Percentiles rank a stretch among this genome's conserved stretches.
These are phyloP conservation scores for Neodontobutis hainanensis DNA, from an alignment of 2,113 vertebrate genomes.

Conservation along the genomic window DNA sequence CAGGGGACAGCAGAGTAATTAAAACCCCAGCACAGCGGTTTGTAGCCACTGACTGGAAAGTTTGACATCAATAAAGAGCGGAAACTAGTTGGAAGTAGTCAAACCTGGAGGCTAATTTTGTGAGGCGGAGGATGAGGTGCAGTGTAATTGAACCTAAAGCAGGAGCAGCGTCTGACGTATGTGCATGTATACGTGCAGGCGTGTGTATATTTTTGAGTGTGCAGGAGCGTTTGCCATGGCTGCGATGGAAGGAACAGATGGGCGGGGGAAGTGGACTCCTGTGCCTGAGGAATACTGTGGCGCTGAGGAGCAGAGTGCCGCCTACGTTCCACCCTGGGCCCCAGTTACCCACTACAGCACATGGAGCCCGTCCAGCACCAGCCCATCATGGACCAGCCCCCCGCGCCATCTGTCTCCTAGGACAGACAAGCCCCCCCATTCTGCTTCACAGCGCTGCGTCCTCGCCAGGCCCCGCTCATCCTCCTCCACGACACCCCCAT, in stretches of 20 bases:
- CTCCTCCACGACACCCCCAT: slow-evolving; percentile 61
- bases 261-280: slow-evolving; percentile 80
- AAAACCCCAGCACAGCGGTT: slow-evolving; percentile 25
- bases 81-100: slow-evolving; percentile 39
- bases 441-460: slow-evolving; percentile 53
- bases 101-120: slow-evolving; percentile 57
- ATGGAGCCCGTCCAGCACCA: slow-evolving; percentile 77
- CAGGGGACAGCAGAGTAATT: slow-evolving; percentile 44
- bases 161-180: slow-evolving; percentile 59
- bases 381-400: slow-evolving; percentile 73
- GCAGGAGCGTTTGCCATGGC: slow-evolving; percentile 58
- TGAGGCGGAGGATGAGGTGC: slow-evolving; percentile 42
- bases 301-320: slow-evolving; percentile 76
- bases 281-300: slow-evolving; percentile 78
- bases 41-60: slow-evolving; percentile 12
- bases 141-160: slow-evolving; percentile 63
- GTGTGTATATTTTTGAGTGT: slow-evolving; percentile 48
- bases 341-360: slow-evolving; percentile 77
- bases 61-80: slow-evolving; percentile 27
- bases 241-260: slow-evolving; percentile 75
- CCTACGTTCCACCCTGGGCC: slow-evolving; percentile 79
- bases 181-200: slow-evolving; percentile 27
- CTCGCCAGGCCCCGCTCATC: slow-evolving; percentile 59
- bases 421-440: slow-evolving; percentile 67
- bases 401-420: slow-evolving; percentile 79